Base-by-base conservation (phyloP, 2,797 vertebrate genomes). In the Columba guinea region DNA sequence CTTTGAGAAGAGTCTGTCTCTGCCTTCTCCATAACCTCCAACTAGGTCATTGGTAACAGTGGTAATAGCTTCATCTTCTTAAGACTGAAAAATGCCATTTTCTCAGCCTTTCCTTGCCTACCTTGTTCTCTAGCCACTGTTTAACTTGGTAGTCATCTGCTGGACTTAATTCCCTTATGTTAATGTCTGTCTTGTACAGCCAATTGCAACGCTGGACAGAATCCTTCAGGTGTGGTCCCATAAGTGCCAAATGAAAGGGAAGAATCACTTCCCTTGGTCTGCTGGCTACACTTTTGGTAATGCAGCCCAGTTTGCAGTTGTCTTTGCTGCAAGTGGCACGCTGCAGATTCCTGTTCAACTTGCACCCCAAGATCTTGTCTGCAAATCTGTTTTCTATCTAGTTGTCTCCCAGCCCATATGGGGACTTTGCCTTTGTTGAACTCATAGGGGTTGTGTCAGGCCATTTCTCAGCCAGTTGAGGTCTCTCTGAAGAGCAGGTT, bases 41-140 rank as follows among this genome's bases (percentile, higher is more conserved):
- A 4, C n/a, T 59, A 52, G 53, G 17, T 52, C 0, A 0, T 30
- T 67, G 52, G 11, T 51, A 75, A 26, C 53, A 91, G 59, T 13
- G 48, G 22, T 35, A 58, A 23, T n/a, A 60, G 32, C 22, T 91
- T 60, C 39, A 21, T 20, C 59, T 65, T 48, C 16, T 84, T 60
- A 35, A 60, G 71, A 22, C 4, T 75, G 53, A 48, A 41, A 90
- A 65, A 44, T 77, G 58, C 48, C 58, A 13, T 79, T 84, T 34
- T 70, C 41, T 77, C 64, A 46, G 20, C 48, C 44, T 55, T 18
- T 74, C 37, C 32, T 84, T 74, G 15, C 51, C 32, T 62, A 69
- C n/a, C 44, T 8, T 46, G 13, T 63, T 76, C 56, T 89, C 21
- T 37, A 30, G 24, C 46, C 48, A 11, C 30, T 62, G 1, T 44